Evolutionary conservation across 2,888 invertebrate species (phyloP).

Genomic region (Phyllotreta cruciferae): DNA sequence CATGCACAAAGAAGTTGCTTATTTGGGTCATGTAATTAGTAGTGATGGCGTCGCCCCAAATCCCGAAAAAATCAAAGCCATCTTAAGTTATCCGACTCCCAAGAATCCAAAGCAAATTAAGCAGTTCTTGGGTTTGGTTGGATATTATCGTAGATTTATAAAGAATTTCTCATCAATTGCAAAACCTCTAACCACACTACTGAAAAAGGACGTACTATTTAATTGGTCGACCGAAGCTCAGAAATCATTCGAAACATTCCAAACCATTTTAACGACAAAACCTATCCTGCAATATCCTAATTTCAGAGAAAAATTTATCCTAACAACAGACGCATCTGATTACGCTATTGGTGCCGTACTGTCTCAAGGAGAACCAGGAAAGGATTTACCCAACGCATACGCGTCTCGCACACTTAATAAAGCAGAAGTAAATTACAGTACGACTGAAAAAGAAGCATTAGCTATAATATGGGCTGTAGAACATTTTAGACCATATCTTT

Average conservation of each 20-base stretch:
- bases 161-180: constrained; percentile 30
- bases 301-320: constrained; percentile 47
- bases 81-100: neutral
- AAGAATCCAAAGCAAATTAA: constrained; percentile 37
- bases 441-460: constrained; percentile 54
- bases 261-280: too few relatives aligned
- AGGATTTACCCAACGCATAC: constrained; percentile 53
- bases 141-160: too few relatives aligned
- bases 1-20: neutral
- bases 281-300: too few relatives aligned
- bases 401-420: constrained; percentile 50
- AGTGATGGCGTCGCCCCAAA: constrained; percentile 1
- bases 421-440: constrained; percentile 52
- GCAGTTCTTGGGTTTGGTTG: constrained; percentile 39
- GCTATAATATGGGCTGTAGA: constrained; percentile 52
- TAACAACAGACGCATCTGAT: constrained; percentile 54
- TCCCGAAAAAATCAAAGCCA: neutral
- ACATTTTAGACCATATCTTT: constrained; percentile 55
- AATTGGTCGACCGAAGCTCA: too few relatives aligned
- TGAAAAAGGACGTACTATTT: too few relatives aligned
- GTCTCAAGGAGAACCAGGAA: too few relatives aligned
- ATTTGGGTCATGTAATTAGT: neutral
- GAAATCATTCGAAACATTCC: too few relatives aligned
- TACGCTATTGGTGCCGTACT: too few relatives aligned
- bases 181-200: constrained; percentile 36